Percentiles rank a stretch among this genome's conserved stretches.
These are phyloP conservation scores for Crepidodera aurea DNA, from an alignment of 2,888 invertebrate species.

Conservation along the genomic window DNA sequence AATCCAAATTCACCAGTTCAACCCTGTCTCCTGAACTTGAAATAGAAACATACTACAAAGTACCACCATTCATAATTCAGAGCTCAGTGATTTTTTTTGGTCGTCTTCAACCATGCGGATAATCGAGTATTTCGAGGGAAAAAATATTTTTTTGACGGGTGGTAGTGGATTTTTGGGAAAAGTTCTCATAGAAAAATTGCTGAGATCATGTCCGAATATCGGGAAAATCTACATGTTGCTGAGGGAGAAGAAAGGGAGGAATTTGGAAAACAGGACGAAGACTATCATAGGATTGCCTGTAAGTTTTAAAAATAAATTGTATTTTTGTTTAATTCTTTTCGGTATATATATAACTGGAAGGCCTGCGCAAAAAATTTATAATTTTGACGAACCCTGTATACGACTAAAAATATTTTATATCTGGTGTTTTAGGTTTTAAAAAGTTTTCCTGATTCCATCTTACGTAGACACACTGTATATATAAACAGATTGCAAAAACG, in stretches of 20 bases:
- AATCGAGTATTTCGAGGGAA: constrained; percentile 72
- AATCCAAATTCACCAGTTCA: background rate
- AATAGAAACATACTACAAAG: background rate
- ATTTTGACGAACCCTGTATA: no score
- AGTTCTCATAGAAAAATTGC: constrained; percentile 85
- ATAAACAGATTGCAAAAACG: no score
- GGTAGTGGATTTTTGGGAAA: constrained; percentile 92
- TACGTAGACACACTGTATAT: no score
- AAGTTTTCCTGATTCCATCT: no score
- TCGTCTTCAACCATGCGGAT: constrained; percentile 60
- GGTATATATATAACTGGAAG: no score
- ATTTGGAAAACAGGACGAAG: constrained; percentile 69
- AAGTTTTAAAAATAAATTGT: constrained; percentile 2
- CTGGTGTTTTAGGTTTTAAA: no score
- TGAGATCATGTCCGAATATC: constrained; percentile 81
- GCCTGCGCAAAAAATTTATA: no score
- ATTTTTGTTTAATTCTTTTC: no score
- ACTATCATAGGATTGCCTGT: constrained; percentile 17
- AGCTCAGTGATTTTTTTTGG: background rate
- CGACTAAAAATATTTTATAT: no score
- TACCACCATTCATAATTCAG: background rate
- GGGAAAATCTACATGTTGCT: constrained; percentile 79
- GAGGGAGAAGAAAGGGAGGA: constrained; percentile 74
- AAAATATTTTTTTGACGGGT: constrained; percentile 82
- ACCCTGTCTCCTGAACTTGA: background rate